Base-by-base conservation (phyloP, 1,140 invertebrate genomes). In the Holcopasites calliopsidis region DNA sequence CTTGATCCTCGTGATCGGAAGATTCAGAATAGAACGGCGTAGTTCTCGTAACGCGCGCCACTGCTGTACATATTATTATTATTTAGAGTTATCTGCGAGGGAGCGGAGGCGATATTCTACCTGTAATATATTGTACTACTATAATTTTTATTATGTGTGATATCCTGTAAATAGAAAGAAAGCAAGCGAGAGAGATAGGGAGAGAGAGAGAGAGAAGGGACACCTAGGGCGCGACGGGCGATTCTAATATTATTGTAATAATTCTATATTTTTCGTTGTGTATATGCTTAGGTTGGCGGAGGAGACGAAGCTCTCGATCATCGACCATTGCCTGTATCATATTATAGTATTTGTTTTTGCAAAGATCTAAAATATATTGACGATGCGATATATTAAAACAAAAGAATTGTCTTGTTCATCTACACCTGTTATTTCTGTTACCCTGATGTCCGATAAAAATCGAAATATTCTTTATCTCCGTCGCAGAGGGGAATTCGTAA, bases 331-430 rank as follows among this genome's bases (percentile, higher is more conserved):
- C 80, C 64, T 89, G 87, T 88, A 88, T 82, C 74, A 87, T 88
- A 87, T 89, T 86, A 83, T 80, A 71, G 87, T 85, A 88, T 83
- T 88, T 90, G 84, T 84, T 88, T 89, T 88, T 85, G 86, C 86
- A 88, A 83, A 88, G 79, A 86, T 80, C 75, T 54, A 58, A 90
- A 90, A 89, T 88, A 90, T 88, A 90, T 86, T 88, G 84, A 86
- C 61, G 83, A 88, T 83, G 82, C 82, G 74, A 35, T 77, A 82
- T 74, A 86, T 77, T 82, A 47, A 49, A 76, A 77, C 23, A 75
- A 3, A n/a, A n/a, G 62, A n/a, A 64, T 49, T 72, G n/a, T 26
- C 49, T 82, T 76, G 65, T 76, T 70, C 26, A 18, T 42, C 69
- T 38, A 57, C 54, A 38, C 33, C 54, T 49, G 13, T 57, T 68